Evolutionary conservation across 2,113 vertebrate species (phyloP).

Genomic region (Cebus imitator): DNA sequence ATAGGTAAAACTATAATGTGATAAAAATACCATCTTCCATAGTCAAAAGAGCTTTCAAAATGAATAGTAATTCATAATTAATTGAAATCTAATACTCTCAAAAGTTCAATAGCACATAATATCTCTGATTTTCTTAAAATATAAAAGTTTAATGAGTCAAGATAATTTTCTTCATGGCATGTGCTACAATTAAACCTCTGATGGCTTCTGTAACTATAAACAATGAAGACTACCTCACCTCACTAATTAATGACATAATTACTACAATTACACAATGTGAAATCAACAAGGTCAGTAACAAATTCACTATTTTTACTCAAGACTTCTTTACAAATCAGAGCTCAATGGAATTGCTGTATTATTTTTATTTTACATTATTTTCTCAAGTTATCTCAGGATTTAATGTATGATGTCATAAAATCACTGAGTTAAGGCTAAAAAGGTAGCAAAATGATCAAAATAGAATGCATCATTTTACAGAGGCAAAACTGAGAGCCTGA

Average conservation of each 20-base stretch:
- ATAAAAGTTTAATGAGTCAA: neutral
- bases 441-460: neutral
- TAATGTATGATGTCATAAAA: neutral
- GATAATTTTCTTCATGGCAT: neutral
- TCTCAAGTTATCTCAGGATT: constrained; percentile 1
- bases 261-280: neutral
- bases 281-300: neutral
- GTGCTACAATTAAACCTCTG: neutral
- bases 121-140: constrained; percentile 46
- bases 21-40: neutral
- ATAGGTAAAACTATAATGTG: neutral
- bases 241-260: neutral
- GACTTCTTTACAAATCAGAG: constrained; percentile 19
- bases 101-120: neutral
- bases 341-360: neutral
- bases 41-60: neutral
- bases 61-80: constrained; percentile 8
- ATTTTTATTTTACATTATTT: neutral
- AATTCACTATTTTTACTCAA: neutral
- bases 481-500: neutral
- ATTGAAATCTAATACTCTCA: constrained; percentile 19
- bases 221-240: neutral
- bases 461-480: neutral
- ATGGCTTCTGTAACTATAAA: neutral
- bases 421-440: neutral